A percentile compares a stretch with the other conserved stretches of the same genome.
phyloP scores from a whole-genome alignment of 1,140 invertebrate species.

The Samia ricini region DNA sequence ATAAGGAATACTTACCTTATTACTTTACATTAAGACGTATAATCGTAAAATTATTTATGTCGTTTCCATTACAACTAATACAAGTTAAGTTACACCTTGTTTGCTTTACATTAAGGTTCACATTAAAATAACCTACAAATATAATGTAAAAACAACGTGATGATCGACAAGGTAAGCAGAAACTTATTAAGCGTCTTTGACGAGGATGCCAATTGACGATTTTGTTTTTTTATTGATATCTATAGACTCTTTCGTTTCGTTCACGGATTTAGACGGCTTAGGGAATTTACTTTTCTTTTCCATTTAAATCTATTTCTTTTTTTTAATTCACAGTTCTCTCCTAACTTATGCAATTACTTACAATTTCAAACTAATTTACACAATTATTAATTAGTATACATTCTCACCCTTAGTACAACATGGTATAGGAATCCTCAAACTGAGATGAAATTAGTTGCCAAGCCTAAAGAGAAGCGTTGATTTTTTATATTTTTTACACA shows the following conservation, averaged over 20 bases:
- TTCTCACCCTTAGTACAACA: too few relatives aligned
- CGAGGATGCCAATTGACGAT: constrained; percentile 57
- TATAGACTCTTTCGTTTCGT: constrained; percentile 26
- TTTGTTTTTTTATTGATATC: constrained; percentile 44
- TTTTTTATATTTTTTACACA: too few relatives aligned
- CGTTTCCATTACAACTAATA: background rate
- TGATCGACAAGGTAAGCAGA: constrained; percentile 62
- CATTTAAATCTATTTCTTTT: too few relatives aligned
- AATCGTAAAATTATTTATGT: constrained; percentile 8
- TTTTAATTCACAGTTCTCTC: too few relatives aligned
- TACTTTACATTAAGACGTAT: background rate
- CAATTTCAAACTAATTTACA: too few relatives aligned
- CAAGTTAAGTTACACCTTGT: constrained; percentile 11
- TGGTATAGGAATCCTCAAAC: too few relatives aligned
- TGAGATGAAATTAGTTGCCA: too few relatives aligned
- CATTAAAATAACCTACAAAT: constrained; percentile 13
- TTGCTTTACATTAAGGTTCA: background rate
- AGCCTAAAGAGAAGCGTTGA: too few relatives aligned
- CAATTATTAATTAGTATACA: too few relatives aligned
- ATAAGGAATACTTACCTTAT: constrained; percentile 25
- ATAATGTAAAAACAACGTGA: constrained; percentile 43
- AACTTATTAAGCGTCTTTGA: constrained; percentile 63
- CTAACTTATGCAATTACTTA: too few relatives aligned
- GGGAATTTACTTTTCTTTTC: background rate
- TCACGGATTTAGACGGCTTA: constrained; percentile 25